phyloP scores from a whole-genome alignment of 2,113 vertebrate species.

The Calonectris borealis region DNA sequence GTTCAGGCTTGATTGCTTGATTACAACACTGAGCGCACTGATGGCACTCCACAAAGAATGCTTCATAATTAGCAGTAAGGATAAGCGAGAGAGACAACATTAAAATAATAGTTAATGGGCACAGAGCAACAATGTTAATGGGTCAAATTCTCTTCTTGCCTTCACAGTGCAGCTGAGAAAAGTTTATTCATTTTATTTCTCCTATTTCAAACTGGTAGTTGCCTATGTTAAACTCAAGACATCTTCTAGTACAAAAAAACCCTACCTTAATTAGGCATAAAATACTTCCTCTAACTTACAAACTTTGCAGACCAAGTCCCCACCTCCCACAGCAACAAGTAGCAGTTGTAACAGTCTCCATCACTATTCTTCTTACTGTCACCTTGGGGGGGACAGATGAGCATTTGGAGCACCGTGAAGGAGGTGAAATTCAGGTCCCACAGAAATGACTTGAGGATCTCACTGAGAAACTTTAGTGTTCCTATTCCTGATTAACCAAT shows the following conservation, averaged over 20 bases:
- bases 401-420: neutral
- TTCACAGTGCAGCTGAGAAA: neutral
- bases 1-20: slow-evolving; percentile 8
- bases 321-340: neutral
- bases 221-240: neutral
- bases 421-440: neutral
- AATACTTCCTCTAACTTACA: neutral
- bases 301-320: neutral
- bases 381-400: neutral
- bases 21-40: neutral
- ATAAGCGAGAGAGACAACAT: fast-evolving
- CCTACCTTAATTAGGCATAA: neutral
- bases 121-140: neutral
- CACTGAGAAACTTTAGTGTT: neutral
- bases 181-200: neutral
- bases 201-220: neutral
- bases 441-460: neutral
- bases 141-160: neutral
- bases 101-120: neutral
- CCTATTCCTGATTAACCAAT: neutral
- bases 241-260: neutral
- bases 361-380: neutral
- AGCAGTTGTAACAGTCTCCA: fast-evolving
- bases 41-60: neutral
- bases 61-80: neutral